These are phyloP conservation scores for Heterohyrax brucei DNA, from an alignment of 2,797 vertebrate species.

Conservation along the genomic window DNA sequence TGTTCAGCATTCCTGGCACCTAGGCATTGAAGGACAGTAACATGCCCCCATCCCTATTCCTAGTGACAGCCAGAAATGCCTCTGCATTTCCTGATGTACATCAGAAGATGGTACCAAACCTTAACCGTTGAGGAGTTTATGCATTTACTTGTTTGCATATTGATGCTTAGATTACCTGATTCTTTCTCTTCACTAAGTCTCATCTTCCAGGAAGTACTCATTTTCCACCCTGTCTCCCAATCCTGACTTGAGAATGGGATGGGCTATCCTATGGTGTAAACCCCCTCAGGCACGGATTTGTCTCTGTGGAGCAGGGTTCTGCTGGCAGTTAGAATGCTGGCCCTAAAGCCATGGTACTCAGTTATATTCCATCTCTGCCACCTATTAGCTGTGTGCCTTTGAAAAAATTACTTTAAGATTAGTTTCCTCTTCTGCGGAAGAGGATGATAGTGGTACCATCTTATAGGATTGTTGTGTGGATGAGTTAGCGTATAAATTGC, in stretches of 20 bases:
- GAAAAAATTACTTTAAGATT: background rate
- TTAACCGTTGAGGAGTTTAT: background rate
- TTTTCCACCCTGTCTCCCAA: background rate
- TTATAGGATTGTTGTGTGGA: background rate
- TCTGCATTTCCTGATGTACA: background rate
- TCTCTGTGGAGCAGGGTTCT: background rate
- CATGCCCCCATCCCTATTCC: background rate
- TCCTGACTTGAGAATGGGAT: background rate
- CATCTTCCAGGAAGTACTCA: background rate
- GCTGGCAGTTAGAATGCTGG: background rate
- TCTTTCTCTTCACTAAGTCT: slow-evolving; percentile 54
- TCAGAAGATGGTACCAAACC: background rate
- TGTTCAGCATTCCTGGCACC: background rate
- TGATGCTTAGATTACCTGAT: background rate
- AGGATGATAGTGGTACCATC: background rate
- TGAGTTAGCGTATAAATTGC: slow-evolving; percentile 17
- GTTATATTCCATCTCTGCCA: background rate
- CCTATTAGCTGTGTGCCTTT: background rate
- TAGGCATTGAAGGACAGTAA: background rate
- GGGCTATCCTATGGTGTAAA: background rate
- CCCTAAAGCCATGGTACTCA: background rate
- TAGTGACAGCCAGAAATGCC: slow-evolving; percentile 3
- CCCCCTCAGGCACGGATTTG: background rate
- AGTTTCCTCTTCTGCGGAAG: slow-evolving; percentile 26
- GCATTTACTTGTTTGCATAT: background rate